A percentile compares a stretch with the other conserved stretches of the same genome.
Evolutionary conservation across 2,888 invertebrate species (phyloP).

Genomic region (Euphydryas editha): DNA sequence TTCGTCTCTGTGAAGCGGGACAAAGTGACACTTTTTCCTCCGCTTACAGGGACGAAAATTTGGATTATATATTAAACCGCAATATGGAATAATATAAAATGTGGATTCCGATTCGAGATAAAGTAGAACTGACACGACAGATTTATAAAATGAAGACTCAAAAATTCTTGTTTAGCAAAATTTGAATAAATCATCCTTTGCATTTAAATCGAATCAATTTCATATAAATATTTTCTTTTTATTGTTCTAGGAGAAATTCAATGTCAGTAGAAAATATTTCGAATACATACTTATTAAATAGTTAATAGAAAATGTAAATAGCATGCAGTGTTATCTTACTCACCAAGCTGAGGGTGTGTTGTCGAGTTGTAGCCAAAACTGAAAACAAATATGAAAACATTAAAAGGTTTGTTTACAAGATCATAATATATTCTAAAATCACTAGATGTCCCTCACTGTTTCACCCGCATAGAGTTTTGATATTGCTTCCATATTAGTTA

Average conservation of each 20-base stretch:
- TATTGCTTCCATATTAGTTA: too few relatives aligned
- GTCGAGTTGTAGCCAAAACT: conserved; percentile 12
- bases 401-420: not conserved
- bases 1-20: too few relatives aligned
- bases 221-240: not conserved
- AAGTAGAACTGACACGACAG: not conserved
- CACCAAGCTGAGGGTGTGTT: conserved; percentile 24
- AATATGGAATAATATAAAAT: not conserved
- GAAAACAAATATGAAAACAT: conserved; percentile 16
- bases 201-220: not conserved
- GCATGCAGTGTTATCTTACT: conserved; percentile 14
- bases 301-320: too few relatives aligned
- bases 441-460: too few relatives aligned
- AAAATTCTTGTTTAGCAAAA: not conserved
- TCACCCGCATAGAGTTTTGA: too few relatives aligned
- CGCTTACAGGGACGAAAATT: too few relatives aligned
- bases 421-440: too few relatives aligned
- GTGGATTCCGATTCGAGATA: not conserved
- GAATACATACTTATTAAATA: too few relatives aligned
- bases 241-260: not conserved
- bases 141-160: not conserved
- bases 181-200: not conserved
- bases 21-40: not conserved
- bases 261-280: too few relatives aligned
- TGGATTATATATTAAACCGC: not conserved